These are phyloP conservation scores for Leucania comma DNA, from an alignment of 2,888 invertebrate species.

Conservation along the genomic window DNA sequence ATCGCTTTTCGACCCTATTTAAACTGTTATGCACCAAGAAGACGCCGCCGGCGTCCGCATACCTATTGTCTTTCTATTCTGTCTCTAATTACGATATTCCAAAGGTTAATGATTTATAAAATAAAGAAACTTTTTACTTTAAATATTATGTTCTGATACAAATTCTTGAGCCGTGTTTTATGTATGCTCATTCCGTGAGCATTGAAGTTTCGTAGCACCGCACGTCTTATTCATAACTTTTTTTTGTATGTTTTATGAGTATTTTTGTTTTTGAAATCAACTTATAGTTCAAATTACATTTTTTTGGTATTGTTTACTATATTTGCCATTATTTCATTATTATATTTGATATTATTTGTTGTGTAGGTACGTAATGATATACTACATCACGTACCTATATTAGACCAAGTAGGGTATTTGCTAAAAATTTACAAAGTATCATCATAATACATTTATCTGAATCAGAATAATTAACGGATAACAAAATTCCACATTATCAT, in stretches of 20 bases:
- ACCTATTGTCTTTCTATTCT: no score
- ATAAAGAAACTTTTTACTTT: conserved; percentile 64
- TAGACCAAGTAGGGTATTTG: not conserved
- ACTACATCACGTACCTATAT: conserved; percentile 21
- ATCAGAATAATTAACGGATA: not conserved
- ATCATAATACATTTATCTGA: not conserved
- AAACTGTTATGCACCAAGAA: no score
- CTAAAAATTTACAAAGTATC: not conserved
- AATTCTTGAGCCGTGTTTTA: conserved; percentile 66
- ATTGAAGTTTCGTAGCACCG: conserved; percentile 46
- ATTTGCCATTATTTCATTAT: no score
- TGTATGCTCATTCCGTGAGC: conserved; percentile 65
- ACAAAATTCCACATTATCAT: not conserved
- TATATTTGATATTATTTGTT: no score
- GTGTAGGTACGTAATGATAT: conserved; percentile 9
- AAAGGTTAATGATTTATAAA: conserved; percentile 50
- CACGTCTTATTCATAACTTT: conserved; percentile 40
- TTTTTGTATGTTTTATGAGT: conserved; percentile 20
- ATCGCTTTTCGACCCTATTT: conserved; percentile 31
- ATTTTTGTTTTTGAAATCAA: conserved; percentile 23
- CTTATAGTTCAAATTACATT: not conserved
- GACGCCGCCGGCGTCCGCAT: no score
- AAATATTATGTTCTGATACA: conserved; percentile 60
- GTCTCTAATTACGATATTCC: no score
- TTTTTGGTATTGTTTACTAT: conserved; percentile 1